Conservation (phyloP, 1,140 invertebrate genomes). For the Papilio xuthus region DNA sequence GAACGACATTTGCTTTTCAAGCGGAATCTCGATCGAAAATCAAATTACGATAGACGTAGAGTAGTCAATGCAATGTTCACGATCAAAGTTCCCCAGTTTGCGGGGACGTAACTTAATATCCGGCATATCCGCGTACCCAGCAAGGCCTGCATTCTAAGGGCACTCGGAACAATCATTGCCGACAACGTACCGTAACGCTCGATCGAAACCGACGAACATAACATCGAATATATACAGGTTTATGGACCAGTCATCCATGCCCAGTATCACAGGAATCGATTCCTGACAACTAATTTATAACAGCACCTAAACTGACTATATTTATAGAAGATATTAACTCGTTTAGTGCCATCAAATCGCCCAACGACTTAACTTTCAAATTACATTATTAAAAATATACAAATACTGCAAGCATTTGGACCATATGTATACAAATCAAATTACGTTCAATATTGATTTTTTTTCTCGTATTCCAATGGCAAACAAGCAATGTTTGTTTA, state of each 20-base stretch:
- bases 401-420: background rate
- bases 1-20: background rate
- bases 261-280: slow-evolving; percentile 50
- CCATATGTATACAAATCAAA: background rate
- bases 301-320: background rate
- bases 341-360: no score
- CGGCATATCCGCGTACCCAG: slow-evolving; percentile 45
- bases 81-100: slow-evolving; percentile 34
- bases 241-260: slow-evolving; percentile 48
- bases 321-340: background rate
- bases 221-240: slow-evolving; percentile 39
- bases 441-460: background rate
- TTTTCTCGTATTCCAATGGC: background rate
- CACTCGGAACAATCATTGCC: slow-evolving; percentile 40
- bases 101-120: slow-evolving; percentile 63
- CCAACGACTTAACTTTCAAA: no score
- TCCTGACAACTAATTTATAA: slow-evolving; percentile 29
- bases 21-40: slow-evolving; percentile 7
- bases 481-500: slow-evolving; percentile 28
- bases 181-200: slow-evolving; percentile 25
- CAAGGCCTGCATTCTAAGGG: slow-evolving; percentile 36
- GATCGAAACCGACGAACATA: slow-evolving; percentile 33
- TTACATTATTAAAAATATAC: background rate
- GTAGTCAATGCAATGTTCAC: slow-evolving; percentile 31
- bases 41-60: slow-evolving; percentile 32